phyloP scores from a whole-genome alignment of 2,797 vertebrate species.

The Podarcis siculus region DNA sequence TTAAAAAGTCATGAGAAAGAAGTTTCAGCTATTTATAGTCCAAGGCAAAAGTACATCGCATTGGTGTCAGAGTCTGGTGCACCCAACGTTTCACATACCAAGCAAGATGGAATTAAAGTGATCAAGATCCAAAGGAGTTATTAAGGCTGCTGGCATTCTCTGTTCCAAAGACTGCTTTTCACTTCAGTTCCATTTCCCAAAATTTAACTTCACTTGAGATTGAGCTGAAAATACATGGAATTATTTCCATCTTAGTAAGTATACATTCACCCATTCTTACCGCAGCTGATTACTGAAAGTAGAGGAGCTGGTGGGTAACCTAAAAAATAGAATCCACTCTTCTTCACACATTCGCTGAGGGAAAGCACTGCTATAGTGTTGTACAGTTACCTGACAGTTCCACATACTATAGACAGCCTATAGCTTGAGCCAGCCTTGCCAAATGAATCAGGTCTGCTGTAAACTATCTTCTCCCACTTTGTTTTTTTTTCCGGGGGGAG shows the following conservation, averaged over 20 bases:
- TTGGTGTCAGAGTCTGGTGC: background rate
- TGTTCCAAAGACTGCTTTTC: conserved; percentile 9
- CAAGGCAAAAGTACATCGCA: background rate
- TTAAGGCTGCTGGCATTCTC: background rate
- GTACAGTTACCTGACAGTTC: no score
- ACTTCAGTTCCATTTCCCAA: background rate
- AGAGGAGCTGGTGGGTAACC: background rate
- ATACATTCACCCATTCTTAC: background rate
- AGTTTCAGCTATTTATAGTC: conserved; percentile 24
- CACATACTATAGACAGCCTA: background rate
- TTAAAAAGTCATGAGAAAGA: conserved; percentile 33
- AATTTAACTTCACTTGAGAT: background rate
- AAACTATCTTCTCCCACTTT: background rate
- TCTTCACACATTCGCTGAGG: background rate
- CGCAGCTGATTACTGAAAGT: background rate
- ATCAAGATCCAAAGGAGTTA: conserved; percentile 19
- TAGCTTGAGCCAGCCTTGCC: background rate
- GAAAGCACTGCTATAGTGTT: background rate
- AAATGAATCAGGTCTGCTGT: background rate
- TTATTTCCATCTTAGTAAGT: background rate
- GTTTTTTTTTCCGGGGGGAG: background rate
- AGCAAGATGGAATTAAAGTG: conserved; percentile 12
- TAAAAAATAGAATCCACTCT: background rate
- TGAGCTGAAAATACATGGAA: background rate
- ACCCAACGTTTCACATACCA: background rate